A percentile compares a stretch with the other conserved stretches of the same genome.
Evolutionary conservation across 2,113 vertebrate genomes (phyloP).

Genomic region (Ariopsis seemanni): DNA sequence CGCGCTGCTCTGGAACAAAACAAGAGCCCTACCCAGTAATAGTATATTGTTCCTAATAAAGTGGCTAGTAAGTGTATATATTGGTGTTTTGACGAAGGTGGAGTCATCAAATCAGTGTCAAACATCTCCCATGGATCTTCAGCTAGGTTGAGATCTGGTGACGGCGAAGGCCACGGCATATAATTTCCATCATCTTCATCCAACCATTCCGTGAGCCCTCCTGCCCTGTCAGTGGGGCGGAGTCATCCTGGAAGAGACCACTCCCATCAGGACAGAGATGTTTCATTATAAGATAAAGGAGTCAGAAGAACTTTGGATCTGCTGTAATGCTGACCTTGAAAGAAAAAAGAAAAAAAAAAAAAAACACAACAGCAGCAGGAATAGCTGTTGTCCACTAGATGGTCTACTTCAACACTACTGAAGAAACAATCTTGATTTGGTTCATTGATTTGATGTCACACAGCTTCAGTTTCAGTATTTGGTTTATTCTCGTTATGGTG

Average conservation of each 20-base stretch:
- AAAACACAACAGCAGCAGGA: not conserved
- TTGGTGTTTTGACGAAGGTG: not conserved
- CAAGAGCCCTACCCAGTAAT: not conserved
- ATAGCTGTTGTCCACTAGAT: slow-evolving; percentile 34
- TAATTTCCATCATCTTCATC: not conserved
- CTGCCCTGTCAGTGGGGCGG: not conserved
- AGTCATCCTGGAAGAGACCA: not conserved
- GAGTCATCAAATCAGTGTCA: not conserved
- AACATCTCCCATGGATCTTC: not conserved
- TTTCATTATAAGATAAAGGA: not conserved
- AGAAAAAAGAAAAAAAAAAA: not conserved
- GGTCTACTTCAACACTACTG: not conserved
- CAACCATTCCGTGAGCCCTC: not conserved
- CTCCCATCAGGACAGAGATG: not conserved
- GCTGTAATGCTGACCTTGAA: not conserved
- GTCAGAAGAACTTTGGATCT: not conserved
- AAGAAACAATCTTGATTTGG: not conserved
- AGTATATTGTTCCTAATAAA: not conserved
- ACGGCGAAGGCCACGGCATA: not conserved
- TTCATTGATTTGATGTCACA: not conserved
- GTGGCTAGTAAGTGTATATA: not conserved
- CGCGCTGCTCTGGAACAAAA: not conserved
- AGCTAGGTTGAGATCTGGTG: not conserved
- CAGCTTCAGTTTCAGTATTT: not conserved
- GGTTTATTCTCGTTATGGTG: not conserved